phyloP scores from a whole-genome alignment of 1,140 invertebrate species.

The Drosophila pandora region DNA sequence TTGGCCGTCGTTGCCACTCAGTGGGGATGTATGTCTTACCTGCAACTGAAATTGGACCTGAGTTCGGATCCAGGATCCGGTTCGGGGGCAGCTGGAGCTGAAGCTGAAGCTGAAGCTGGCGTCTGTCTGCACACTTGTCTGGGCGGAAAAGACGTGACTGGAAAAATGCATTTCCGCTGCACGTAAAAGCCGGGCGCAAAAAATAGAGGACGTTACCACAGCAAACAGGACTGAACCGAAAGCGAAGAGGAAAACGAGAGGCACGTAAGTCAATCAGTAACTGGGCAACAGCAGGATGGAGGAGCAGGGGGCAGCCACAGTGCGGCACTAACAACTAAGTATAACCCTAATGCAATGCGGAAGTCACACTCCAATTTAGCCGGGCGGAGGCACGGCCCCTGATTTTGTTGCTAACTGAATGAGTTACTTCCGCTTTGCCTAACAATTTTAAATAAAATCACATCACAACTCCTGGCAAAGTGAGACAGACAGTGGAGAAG shows the following conservation, averaged over 20 bases:
- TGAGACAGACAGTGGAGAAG: neutral
- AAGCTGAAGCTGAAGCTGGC: slow-evolving; percentile 23
- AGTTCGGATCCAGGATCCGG: neutral
- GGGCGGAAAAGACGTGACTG: slow-evolving; percentile 63
- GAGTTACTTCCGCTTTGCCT: slow-evolving; percentile 75
- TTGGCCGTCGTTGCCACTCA: slow-evolving; percentile 43
- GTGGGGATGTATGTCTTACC: slow-evolving; percentile 60
- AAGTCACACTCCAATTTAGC: slow-evolving; percentile 78
- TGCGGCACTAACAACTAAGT: slow-evolving; percentile 52
- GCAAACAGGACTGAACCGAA: slow-evolving; percentile 52
- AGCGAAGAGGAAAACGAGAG: slow-evolving; percentile 66
- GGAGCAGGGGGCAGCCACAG: slow-evolving; percentile 4
- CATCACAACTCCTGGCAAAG: slow-evolving; percentile 33
- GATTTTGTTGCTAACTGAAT: slow-evolving; percentile 79
- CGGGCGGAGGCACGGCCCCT: slow-evolving; percentile 45
- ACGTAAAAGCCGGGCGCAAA: slow-evolving; percentile 49
- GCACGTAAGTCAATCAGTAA: slow-evolving; percentile 78
- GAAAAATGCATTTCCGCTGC: slow-evolving; percentile 78
- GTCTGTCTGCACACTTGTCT: slow-evolving; percentile 51
- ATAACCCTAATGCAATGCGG: slow-evolving; percentile 78
- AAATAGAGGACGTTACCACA: slow-evolving; percentile 36
- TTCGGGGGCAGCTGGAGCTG: neutral
- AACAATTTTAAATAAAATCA: slow-evolving; percentile 79
- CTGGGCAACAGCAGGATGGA: slow-evolving; percentile 47
- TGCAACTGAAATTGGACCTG: slow-evolving; percentile 27